Conservation (phyloP, 2,888 invertebrate species). For the Noctua janthina region DNA sequence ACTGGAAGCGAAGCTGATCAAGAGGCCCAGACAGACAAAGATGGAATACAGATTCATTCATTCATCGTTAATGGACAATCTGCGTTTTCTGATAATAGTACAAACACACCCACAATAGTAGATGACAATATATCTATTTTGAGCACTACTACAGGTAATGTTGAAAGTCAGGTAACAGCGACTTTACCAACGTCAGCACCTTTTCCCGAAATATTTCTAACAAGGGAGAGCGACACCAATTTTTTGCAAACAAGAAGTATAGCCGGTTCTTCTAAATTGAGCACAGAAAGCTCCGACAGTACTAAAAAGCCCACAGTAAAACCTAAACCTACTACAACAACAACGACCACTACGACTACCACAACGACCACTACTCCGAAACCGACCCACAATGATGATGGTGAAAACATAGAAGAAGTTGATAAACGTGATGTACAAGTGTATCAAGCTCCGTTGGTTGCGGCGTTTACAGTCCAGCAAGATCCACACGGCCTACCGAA, state of each 20-base stretch:
- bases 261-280: slow-evolving; percentile 74
- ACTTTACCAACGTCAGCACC: slow-evolving; percentile 83
- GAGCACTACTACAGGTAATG: slow-evolving; percentile 86
- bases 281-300: slow-evolving; percentile 70
- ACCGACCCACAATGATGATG: slow-evolving; percentile 92
- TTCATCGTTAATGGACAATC: slow-evolving; percentile 88
- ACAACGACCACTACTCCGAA: slow-evolving; percentile 91
- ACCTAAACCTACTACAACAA: slow-evolving; percentile 68
- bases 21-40: slow-evolving; percentile 75
- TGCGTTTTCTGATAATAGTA: slow-evolving; percentile 80
- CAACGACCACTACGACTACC: slow-evolving; percentile 87
- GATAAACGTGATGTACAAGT: slow-evolving; percentile 94
- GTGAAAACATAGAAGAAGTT: slow-evolving; percentile 92
- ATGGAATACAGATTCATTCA: slow-evolving; percentile 90
- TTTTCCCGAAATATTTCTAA: slow-evolving; percentile 85
- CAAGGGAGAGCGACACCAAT: slow-evolving; percentile 80
- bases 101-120: slow-evolving; percentile 78
- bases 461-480: slow-evolving; percentile 96
- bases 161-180: slow-evolving; percentile 85
- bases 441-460: slow-evolving; percentile 94
- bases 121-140: slow-evolving; percentile 85
- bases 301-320: slow-evolving; percentile 72
- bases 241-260: slow-evolving; percentile 85
- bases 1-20: slow-evolving; percentile 80
- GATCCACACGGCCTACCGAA: slow-evolving; percentile 95